Evolutionary conservation across 2,888 invertebrate species (phyloP), one percentile per base, ranked within the genome.

Genomic region (Stictocephala bisonia): DNA sequence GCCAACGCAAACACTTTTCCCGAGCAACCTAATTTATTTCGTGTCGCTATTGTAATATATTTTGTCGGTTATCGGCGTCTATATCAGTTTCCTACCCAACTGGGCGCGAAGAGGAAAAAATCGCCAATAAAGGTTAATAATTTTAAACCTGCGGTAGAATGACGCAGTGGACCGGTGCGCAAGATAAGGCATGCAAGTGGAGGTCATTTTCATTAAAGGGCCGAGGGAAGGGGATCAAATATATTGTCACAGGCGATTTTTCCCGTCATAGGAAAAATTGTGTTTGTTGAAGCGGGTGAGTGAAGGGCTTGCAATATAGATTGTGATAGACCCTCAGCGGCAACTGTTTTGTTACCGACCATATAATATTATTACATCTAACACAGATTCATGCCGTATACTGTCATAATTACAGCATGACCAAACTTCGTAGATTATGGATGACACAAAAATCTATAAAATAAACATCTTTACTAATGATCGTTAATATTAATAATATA

Each of bases 51-150:
- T 31, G 35, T 58, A 58, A 58, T 58, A 18, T 58, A 58, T 58
- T 31, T 22, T 29, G 58, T 11, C 1, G 31, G 58, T 18, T 58
- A 58, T 58, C 58, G 58, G 31, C 2, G 58, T 58, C 58, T 58
- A 58, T 58, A 58, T 58, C 58, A n/a, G 44, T n/a, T 18, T 4
- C 22, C 64, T 13, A 31, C 41, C 35, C n/a, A 24, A 2, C 51
- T n/a, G n/a, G n/a, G 35, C 31, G 26, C n/a, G 40, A 69, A 51
- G 24, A n/a, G 51, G 40, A 29, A 72, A 71, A 66, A 72, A 72
- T 72, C 72, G 72, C 72, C 72, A 72, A 72, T 72, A 72, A 72
- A 72, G 72, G 72, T 72, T 72, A 72, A 72, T 72, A 72, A 72
- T 72, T 72, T 51, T 64, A 51, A 66, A 51, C 66, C n/a, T n/a